Conservation (phyloP, 2,113 vertebrate genomes). For the Mystacornis crossleyi region DNA sequence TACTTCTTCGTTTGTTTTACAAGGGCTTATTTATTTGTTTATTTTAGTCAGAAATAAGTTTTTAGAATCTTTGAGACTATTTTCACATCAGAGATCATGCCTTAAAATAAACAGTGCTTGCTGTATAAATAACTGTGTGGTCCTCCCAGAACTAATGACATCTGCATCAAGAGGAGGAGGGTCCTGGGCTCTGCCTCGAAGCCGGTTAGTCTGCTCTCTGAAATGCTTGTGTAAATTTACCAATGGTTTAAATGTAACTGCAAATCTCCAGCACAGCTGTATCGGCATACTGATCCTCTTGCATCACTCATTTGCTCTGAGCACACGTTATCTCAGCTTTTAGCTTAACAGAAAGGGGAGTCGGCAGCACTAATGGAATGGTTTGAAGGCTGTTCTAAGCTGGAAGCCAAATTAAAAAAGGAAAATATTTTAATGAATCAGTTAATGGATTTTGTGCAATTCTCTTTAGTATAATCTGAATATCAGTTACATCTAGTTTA, state of each 20-base stretch:
- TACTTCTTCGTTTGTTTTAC: not conserved
- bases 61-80: not conserved
- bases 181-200: not conserved
- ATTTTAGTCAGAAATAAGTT: not conserved
- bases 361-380: not conserved
- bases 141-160: not conserved
- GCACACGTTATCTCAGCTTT: not conserved
- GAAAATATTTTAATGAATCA: not conserved
- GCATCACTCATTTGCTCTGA: constrained; percentile 23
- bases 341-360: not conserved
- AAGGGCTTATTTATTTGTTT: not conserved
- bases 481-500: not conserved
- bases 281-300: not conserved
- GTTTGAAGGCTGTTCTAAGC: not conserved
- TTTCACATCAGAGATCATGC: not conserved
- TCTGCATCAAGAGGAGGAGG: not conserved
- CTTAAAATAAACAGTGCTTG: not conserved
- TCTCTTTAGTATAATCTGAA: not conserved
- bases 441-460: not conserved
- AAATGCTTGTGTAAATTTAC: constrained; percentile 21
- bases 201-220: not conserved
- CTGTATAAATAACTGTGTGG: not conserved
- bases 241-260: not conserved
- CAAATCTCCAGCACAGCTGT: not conserved
- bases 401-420: not conserved